Evolutionary conservation across 2,888 invertebrate genomes (phyloP).

Genomic region (Caenorhabditis auriculariae): DNA sequence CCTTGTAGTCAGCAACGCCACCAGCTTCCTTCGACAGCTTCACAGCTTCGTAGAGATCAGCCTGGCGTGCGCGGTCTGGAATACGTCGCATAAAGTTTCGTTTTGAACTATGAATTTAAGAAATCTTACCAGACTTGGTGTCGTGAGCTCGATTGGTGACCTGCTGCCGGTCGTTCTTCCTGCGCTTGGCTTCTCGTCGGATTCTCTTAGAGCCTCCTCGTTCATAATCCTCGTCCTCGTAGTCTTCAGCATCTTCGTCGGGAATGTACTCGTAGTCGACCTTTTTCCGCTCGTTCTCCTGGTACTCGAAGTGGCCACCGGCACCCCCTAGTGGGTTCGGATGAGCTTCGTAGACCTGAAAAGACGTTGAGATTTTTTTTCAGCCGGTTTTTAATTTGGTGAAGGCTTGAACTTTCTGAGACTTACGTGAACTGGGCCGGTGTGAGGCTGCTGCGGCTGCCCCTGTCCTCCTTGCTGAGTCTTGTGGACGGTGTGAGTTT

Average conservation of each 20-base stretch:
- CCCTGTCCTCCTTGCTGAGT: constrained; percentile 4
- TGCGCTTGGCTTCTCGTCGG: constrained; percentile 11
- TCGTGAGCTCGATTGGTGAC: neutral
- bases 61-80: constrained; percentile 25
- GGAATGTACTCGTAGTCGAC: constrained; percentile 43
- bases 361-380: too few relatives aligned
- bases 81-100: neutral
- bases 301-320: constrained; percentile 23
- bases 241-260: constrained; percentile 28
- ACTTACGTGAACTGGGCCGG: too few relatives aligned
- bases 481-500: neutral
- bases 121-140: too few relatives aligned
- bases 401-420: too few relatives aligned
- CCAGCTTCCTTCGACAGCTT: constrained; percentile 50
- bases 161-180: constrained; percentile 4
- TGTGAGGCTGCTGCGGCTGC: too few relatives aligned
- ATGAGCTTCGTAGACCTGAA: constrained; percentile 18
- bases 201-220: constrained; percentile 13
- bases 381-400: too few relatives aligned
- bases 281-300: constrained; percentile 29
- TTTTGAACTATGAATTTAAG: neutral
- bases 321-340: constrained; percentile 13
- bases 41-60: constrained; percentile 56
- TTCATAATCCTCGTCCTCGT: constrained; percentile 26
- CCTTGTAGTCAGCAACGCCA: constrained; percentile 57